Percentiles rank a stretch among this genome's conserved stretches.
phyloP scores from a whole-genome alignment of 2,113 vertebrate species.

The Orthonyx spaldingii region DNA sequence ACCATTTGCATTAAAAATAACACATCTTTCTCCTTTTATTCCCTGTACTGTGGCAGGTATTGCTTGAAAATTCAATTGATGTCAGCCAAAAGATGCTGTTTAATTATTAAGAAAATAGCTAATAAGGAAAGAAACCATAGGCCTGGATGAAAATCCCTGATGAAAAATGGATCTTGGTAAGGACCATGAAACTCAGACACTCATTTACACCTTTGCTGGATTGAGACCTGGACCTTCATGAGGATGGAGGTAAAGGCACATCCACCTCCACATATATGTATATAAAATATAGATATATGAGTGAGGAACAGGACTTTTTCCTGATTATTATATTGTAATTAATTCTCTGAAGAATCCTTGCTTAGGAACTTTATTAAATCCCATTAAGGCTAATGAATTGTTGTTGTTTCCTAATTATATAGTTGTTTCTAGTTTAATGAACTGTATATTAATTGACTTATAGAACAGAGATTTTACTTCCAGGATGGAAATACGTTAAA shows the following conservation, averaged over 20 bases:
- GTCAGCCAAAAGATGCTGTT: background rate
- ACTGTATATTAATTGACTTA: conserved; percentile 38
- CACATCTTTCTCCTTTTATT: background rate
- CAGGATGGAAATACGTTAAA: background rate
- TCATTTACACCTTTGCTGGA: background rate
- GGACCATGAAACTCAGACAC: background rate
- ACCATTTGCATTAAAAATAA: conserved; percentile 19
- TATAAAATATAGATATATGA: background rate
- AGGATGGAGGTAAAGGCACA: accelerated
- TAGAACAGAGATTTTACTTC: background rate
- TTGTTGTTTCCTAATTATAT: conserved; percentile 65
- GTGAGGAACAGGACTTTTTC: background rate
- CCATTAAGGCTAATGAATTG: conserved; percentile 65
- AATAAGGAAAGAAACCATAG: background rate
- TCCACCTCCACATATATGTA: background rate
- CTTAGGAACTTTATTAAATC: conserved; percentile 60
- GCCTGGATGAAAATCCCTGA: background rate
- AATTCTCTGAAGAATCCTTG: conserved; percentile 61
- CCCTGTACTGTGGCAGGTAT: background rate
- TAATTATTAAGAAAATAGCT: conserved; percentile 13
- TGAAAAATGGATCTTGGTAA: background rate
- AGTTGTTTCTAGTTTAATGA: conserved; percentile 62
- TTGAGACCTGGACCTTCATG: accelerated
- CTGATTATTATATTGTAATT: conserved; percentile 53
- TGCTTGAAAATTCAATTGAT: background rate